Base-by-base conservation (phyloP, 2,113 vertebrate genomes). In the Chroicocephalus ridibundus region DNA sequence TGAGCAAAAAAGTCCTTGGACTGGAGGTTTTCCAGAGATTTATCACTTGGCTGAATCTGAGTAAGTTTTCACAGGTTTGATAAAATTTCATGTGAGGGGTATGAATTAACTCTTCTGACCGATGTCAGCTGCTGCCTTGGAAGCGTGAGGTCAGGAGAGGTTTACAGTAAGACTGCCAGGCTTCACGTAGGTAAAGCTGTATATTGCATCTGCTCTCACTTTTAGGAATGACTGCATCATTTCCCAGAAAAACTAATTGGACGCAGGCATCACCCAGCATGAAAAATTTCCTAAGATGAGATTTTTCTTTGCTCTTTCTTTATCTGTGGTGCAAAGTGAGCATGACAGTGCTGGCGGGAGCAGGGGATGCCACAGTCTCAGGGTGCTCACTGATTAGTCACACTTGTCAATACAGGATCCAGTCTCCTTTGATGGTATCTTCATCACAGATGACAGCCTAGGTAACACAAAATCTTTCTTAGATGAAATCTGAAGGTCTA, bases 1-100 rank as follows among this genome's bases (percentile, higher is more conserved):
- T 70, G 86, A 92, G 68, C 36, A 90, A 93, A 90, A 88, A 80
- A 42, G 32, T 58, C 31, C 34, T 74, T 80, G 58, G 24, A 57
- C 24, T 88, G 94, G 75, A 94, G 46, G 6, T 68, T 86, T 90
- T 86, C 86, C 90, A 92, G 77, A 68, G 61, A 81, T 96, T 83
- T 96, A 68, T 93, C 72, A 40, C 79, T 68, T 92, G 90, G 69
- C 65, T 94, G 72, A 93, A 71, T 86, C 69, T 92, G 60, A 12
- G 13, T 77, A 88, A 83, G 58, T 93, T 96, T 96, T 90, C 86
- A 83, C 44, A 55, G 51, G 79, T 91, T 54, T 86, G 82, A 66
- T 54, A 75, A 90, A 90, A 96, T 80, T 86, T 74, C 46, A 29
- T 70, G 64, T 78, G 46, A 54, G 17, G 26, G 6, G 12, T 86